Conservation (phyloP, 2,888 invertebrate genomes). For the Mythimna loreyi region DNA sequence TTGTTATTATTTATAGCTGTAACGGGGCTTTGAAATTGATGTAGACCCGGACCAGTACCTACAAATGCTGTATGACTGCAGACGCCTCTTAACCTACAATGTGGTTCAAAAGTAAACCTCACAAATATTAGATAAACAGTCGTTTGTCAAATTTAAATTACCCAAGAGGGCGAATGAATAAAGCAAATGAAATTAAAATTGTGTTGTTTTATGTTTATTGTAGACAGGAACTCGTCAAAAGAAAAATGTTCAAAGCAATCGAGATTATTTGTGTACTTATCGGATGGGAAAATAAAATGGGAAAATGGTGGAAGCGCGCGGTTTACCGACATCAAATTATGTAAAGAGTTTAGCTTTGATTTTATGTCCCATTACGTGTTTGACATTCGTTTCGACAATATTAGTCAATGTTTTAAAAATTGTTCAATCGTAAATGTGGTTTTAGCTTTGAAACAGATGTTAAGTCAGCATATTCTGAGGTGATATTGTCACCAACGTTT, state of each 20-base stretch:
- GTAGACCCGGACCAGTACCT: too few species aligned
- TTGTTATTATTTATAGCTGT: too few species aligned
- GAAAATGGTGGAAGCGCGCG: conserved; percentile 27
- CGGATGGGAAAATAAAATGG: conserved; percentile 36
- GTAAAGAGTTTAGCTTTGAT: conserved; percentile 43
- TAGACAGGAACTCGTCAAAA: conserved; percentile 23
- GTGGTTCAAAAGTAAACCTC: background rate
- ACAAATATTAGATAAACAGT: background rate
- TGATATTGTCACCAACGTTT: conserved; percentile 18
- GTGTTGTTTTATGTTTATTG: too few species aligned
- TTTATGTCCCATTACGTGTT: conserved; percentile 26
- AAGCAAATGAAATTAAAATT: background rate
- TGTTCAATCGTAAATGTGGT: conserved; percentile 1
- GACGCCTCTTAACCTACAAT: background rate
- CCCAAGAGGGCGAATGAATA: conserved; percentile 11
- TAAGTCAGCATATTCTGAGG: background rate
- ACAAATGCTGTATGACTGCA: too few species aligned
- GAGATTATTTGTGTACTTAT: conserved; percentile 32
- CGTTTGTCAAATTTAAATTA: conserved; percentile 21
- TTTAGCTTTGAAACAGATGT: conserved; percentile 1
- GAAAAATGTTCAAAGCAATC: conserved; percentile 30
- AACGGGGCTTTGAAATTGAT: too few species aligned
- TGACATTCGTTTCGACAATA: conserved; percentile 26
- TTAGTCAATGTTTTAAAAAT: conserved; percentile 12
- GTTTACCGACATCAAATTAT: conserved; percentile 34